Evolutionary conservation across 1,140 invertebrate species (phyloP).

Genomic region (Delia radicum): DNA sequence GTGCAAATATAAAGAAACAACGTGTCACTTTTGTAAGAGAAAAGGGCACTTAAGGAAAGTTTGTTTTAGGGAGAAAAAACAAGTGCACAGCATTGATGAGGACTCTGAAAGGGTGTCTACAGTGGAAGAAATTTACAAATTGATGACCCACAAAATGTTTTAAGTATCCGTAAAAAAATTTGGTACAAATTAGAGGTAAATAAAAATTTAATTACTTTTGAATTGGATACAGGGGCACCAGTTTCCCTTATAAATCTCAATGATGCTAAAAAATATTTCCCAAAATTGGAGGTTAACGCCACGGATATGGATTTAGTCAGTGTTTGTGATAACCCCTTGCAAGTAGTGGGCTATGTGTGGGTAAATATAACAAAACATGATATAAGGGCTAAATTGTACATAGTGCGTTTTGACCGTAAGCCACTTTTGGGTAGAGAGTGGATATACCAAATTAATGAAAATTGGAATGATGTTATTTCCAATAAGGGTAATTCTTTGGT

Average conservation of each 20-base stretch:
- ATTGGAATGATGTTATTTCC: constrained; percentile 23
- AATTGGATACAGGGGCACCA: constrained; percentile 11
- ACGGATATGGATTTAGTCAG: too few species aligned
- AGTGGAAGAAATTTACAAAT: background rate
- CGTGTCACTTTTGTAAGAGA: constrained; percentile 19
- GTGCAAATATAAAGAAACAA: constrained; percentile 18
- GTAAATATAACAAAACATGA: background rate
- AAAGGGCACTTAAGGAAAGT: constrained; percentile 26
- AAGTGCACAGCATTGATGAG: background rate
- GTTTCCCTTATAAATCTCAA: constrained; percentile 15
- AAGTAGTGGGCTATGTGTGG: background rate
- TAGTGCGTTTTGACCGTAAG: background rate
- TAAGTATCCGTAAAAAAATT: background rate
- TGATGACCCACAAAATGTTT: background rate
- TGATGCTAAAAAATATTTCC: background rate
- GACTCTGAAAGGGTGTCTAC: background rate
- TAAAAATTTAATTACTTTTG: background rate
- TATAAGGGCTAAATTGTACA: background rate
- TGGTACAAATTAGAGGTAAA: constrained; percentile 13
- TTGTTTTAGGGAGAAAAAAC: constrained; percentile 17
- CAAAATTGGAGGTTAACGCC: background rate
- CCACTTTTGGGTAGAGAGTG: constrained; percentile 2
- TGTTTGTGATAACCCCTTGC: background rate
- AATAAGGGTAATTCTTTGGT: too few species aligned
- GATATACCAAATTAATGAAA: background rate